These are phyloP conservation scores for Dasysyrphus albostriatus DNA, from an alignment of 2,888 invertebrate genomes.

Conservation along the genomic window DNA sequence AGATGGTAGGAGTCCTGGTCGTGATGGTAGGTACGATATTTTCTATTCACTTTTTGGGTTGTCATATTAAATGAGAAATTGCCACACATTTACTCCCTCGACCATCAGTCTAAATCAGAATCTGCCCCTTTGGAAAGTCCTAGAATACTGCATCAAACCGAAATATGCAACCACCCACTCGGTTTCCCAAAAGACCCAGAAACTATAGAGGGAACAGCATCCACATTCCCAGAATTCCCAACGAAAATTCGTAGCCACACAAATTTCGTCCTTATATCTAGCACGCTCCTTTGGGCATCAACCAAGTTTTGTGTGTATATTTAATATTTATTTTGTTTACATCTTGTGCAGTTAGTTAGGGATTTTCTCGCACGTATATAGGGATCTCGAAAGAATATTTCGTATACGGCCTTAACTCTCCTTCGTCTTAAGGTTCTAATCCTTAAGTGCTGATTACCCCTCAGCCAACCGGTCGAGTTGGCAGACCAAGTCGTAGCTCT, in stretches of 20 bases:
- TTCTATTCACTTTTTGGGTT: conserved; percentile 21
- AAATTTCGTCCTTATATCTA: conserved; percentile 23
- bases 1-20: neutral
- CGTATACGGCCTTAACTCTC: conserved; percentile 18
- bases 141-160: conserved; percentile 2
- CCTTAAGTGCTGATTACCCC: conserved; percentile 66
- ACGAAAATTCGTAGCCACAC: conserved; percentile 21
- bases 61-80: conserved; percentile 61
- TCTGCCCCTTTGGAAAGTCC: neutral
- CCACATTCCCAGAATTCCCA: conserved; percentile 4
- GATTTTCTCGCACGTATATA: conserved; percentile 48
- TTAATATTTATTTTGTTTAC: conserved; percentile 70
- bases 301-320: conserved; percentile 21
- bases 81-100: conserved; percentile 57
- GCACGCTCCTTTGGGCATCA: conserved; percentile 1
- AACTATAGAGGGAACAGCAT: conserved; percentile 1
- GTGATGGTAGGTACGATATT: neutral
- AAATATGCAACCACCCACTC: conserved; percentile 37
- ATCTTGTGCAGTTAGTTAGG: conserved; percentile 53
- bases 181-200: neutral
- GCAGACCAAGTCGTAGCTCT: neutral
- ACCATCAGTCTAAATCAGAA: conserved; percentile 72
- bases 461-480: neutral
- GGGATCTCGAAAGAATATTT: conserved; percentile 30
- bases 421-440: conserved; percentile 53